Evolutionary conservation across 2,888 invertebrate genomes (phyloP), one percentile per base, ranked within the genome.

Genomic region (Salticus scenicus): DNA sequence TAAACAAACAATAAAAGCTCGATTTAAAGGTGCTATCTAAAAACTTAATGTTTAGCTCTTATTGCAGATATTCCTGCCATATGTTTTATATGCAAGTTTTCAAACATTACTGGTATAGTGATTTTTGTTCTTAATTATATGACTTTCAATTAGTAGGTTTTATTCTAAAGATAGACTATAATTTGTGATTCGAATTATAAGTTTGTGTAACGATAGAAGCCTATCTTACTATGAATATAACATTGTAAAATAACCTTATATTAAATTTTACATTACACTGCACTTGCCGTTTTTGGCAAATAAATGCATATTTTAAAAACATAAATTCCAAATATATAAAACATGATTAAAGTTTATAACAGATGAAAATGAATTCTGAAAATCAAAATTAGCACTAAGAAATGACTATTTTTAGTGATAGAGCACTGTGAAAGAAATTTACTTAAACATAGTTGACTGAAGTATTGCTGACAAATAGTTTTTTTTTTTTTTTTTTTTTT

Each of bases 201-300:
- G 10, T 47, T 17, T 47, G 10, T 2, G n/a, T 47, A 47, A 47
- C 47, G n/a, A n/a, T 47, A 47, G 47, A 47, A 47, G 47, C n/a
- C n/a, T n/a, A n/a, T n/a, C 17, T 57, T 57, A 17, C 57, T 57
- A 57, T 57, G 57, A 24, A 12, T 24, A 57, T 57, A 1, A 24
- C 57, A n/a, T n/a, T n/a, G n/a, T 24, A 57, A 24, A 57, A 24
- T 57, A 57, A 57, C 12, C 5, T 57, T 24, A 57, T 57, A 24
- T 57, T 57, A 57, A 47, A 57, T 57, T 57, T 24, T 24, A 57
- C 57, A 57, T 57, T 57, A 57, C 24, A 57, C 57, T 57, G 24
- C 57, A 57, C 24, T 57, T 57, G 57, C 20, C 57, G 20, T 1
- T 24, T 47, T 57, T 24, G 20, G 57, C 57, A 57, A 57, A 57